These are phyloP conservation scores for Chymomyza caudatula DNA, from an alignment of 2,888 invertebrate species.

Conservation along the genomic window DNA sequence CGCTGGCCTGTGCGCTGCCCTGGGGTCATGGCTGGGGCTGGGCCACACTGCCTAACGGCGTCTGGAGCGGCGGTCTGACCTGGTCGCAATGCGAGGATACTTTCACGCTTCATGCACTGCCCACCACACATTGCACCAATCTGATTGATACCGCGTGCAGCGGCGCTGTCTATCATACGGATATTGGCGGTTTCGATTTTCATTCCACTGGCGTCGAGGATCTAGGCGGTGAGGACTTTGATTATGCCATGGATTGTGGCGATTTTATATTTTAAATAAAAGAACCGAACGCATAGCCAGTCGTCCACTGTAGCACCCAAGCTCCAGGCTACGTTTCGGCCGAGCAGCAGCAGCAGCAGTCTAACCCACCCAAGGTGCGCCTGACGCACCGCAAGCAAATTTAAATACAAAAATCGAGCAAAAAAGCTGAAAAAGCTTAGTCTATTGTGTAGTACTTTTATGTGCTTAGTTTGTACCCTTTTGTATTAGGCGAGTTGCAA, in stretches of 20 bases:
- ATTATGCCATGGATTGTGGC: constrained; percentile 85
- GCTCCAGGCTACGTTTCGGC: not conserved
- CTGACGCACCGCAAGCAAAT: constrained; percentile 10
- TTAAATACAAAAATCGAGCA: not conserved
- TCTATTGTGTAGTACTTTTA: constrained; percentile 5
- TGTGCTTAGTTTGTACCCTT: not conserved
- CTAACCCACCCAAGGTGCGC: constrained; percentile 32
- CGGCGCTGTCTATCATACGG: constrained; percentile 82
- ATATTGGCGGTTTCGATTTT: constrained; percentile 81
- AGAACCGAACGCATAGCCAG: constrained; percentile 15
- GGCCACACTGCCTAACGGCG: constrained; percentile 84
- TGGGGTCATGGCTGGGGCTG: constrained; percentile 90
- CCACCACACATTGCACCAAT: constrained; percentile 83
- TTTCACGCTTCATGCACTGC: constrained; percentile 83
- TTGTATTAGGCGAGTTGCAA: not conserved
- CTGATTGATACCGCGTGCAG: constrained; percentile 81
- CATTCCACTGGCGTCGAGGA: constrained; percentile 79
- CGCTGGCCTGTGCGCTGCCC: constrained; percentile 76
- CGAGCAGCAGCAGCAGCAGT: constrained; percentile 16
- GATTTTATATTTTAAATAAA: constrained; percentile 84
- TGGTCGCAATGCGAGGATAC: constrained; percentile 85
- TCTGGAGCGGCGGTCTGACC: constrained; percentile 83
- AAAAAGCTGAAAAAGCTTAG: not conserved
- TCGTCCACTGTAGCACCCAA: constrained; percentile 14
- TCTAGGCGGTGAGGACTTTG: constrained; percentile 82